phyloP scores from a whole-genome alignment of 2,797 vertebrate species.

The Thripadectes ignobilis region DNA sequence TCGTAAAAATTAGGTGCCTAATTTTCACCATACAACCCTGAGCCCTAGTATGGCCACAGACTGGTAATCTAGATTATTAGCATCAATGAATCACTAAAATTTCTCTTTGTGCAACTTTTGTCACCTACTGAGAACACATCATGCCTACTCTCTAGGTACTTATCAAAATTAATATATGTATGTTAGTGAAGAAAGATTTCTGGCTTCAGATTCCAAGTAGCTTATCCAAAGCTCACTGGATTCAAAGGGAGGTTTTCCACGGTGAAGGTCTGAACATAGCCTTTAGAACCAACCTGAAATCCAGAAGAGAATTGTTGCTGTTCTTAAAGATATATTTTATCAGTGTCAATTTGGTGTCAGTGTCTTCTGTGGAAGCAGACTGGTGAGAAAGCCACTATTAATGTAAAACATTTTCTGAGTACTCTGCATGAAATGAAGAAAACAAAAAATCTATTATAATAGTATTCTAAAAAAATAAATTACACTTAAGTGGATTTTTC shows the following conservation, averaged over 20 bases:
- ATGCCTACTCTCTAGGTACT: neutral
- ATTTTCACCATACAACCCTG: neutral
- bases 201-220: neutral
- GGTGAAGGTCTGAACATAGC: neutral
- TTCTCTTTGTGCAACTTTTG: neutral
- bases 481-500: neutral
- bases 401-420: neutral
- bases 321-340: neutral
- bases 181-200: neutral
- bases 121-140: neutral
- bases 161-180: neutral
- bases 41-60: neutral
- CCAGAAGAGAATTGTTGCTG: neutral
- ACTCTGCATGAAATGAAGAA: neutral
- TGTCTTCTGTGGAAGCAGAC: neutral
- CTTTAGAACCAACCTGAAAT: neutral
- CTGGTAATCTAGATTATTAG: neutral
- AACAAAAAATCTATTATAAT: neutral
- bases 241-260: neutral
- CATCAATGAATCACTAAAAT: neutral
- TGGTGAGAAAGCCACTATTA: neutral
- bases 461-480: neutral
- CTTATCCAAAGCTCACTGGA: neutral
- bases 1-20: neutral
- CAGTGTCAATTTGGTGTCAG: neutral